These are phyloP conservation scores for Trachymyrmex septentrionalis DNA, from an alignment of 1,140 invertebrate genomes.

Conservation along the genomic window DNA sequence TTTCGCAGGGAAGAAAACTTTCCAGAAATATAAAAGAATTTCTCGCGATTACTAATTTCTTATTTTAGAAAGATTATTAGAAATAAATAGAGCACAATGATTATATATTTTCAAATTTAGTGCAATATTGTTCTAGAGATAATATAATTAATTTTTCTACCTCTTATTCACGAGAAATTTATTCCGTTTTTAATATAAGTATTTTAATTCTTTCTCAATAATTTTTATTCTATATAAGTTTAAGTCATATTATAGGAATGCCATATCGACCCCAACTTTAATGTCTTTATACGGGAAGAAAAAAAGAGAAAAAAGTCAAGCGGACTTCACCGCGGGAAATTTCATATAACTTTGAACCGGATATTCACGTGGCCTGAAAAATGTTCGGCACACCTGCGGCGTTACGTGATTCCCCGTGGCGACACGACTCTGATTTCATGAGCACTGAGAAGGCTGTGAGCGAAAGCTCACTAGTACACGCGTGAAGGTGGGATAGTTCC, in stretches of 20 bases:
- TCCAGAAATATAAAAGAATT: neutral
- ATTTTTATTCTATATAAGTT: neutral
- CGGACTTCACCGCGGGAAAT: slow-evolving; percentile 68
- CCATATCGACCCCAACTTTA: slow-evolving; percentile 23
- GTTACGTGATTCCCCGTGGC: slow-evolving; percentile 75
- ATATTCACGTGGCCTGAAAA: slow-evolving; percentile 72
- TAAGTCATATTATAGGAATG: slow-evolving; percentile 1
- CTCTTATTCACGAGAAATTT: neutral
- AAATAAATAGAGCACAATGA: neutral
- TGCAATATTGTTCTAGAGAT: neutral
- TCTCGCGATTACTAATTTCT: neutral
- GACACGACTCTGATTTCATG: slow-evolving; percentile 62
- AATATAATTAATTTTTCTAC: neutral
- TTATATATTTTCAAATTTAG: neutral
- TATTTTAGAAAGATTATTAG: neutral
- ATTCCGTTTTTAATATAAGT: neutral
- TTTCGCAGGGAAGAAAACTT: neutral
- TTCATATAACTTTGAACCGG: slow-evolving; percentile 72
- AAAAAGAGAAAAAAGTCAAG: slow-evolving; percentile 36
- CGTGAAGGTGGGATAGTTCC: slow-evolving; percentile 21
- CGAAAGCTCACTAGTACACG: slow-evolving; percentile 31
- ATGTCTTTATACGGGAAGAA: slow-evolving; percentile 14
- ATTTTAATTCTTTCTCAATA: neutral
- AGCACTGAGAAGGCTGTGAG: slow-evolving; percentile 29
- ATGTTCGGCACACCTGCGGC: slow-evolving; percentile 76